These are phyloP conservation scores for Neolamprologus variostigma DNA, from an alignment of 2,113 vertebrate species.

Conservation along the genomic window DNA sequence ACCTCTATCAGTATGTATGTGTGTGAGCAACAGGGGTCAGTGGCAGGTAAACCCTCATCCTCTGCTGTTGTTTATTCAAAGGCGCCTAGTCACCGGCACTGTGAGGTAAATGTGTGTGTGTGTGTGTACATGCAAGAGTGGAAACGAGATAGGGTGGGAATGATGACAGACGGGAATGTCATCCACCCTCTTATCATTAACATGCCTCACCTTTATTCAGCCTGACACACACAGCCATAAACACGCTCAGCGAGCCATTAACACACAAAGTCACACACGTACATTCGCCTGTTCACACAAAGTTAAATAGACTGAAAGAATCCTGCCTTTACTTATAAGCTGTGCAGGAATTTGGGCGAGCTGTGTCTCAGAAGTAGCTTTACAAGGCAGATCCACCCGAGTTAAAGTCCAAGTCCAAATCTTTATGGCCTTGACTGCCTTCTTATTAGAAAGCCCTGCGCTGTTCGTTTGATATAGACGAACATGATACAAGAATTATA, in stretches of 20 bases:
- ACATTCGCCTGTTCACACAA: background rate
- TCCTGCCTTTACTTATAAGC: background rate
- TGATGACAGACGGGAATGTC: slow-evolving; percentile 65
- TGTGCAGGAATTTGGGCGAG: background rate
- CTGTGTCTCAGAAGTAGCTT: background rate
- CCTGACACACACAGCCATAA: slow-evolving; percentile 46
- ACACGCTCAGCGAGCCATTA: slow-evolving; percentile 22
- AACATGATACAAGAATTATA: background rate
- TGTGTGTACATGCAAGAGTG: background rate
- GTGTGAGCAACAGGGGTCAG: slow-evolving; percentile 31
- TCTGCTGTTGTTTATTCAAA: slow-evolving; percentile 45
- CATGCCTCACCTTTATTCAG: slow-evolving; percentile 54
- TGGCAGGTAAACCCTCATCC: slow-evolving; percentile 55
- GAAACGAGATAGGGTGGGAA: slow-evolving; percentile 50
- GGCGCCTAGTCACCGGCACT: slow-evolving; percentile 32
- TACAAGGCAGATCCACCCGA: background rate
- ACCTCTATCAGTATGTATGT: slow-evolving; percentile 20
- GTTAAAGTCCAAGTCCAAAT: background rate
- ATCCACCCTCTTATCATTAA: slow-evolving; percentile 64
- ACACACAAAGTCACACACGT: background rate
- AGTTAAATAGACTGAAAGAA: background rate
- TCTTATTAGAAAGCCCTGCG: background rate
- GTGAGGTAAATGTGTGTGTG: background rate
- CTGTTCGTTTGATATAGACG: background rate
- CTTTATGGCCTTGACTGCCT: background rate